Conservation (phyloP, 2,888 invertebrate species). For the Gastrophysa polygoni region DNA sequence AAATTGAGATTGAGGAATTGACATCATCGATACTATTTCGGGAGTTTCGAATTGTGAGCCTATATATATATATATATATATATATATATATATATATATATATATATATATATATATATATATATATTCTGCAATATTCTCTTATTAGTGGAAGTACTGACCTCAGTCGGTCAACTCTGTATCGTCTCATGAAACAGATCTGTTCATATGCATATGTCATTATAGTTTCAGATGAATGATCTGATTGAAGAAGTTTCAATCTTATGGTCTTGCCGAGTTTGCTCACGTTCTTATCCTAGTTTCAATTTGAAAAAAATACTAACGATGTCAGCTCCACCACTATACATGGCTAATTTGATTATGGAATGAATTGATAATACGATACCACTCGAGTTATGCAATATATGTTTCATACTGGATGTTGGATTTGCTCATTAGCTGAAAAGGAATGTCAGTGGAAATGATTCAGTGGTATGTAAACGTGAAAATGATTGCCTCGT, state of each 20-base stretch:
- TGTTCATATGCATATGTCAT: no score
- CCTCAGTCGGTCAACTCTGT: no score
- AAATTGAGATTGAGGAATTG: no score
- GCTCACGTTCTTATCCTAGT: neutral
- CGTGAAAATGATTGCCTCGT: neutral
- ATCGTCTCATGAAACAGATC: no score
- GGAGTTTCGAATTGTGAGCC: no score
- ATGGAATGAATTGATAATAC: constrained; percentile 15
- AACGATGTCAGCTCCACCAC: constrained; percentile 6
- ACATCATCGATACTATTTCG: no score
- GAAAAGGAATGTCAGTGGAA: neutral
- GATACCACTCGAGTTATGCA: constrained; percentile 12
- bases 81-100: no score
- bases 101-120: no score
- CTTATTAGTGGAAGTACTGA: no score
- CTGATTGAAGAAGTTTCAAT: neutral
- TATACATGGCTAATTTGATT: constrained; percentile 14
- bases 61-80: no score
- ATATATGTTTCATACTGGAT: constrained; percentile 1
- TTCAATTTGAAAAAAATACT: constrained; percentile 3
- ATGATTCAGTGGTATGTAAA: neutral
- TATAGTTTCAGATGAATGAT: no score
- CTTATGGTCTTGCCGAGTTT: neutral
- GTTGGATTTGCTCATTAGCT: neutral
- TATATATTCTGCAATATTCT: no score